Percentiles rank a stretch among this genome's conserved stretches.
Conservation (phyloP, 64 coral and sea anemone species). For the Pocillopora verrucosa region DNA sequence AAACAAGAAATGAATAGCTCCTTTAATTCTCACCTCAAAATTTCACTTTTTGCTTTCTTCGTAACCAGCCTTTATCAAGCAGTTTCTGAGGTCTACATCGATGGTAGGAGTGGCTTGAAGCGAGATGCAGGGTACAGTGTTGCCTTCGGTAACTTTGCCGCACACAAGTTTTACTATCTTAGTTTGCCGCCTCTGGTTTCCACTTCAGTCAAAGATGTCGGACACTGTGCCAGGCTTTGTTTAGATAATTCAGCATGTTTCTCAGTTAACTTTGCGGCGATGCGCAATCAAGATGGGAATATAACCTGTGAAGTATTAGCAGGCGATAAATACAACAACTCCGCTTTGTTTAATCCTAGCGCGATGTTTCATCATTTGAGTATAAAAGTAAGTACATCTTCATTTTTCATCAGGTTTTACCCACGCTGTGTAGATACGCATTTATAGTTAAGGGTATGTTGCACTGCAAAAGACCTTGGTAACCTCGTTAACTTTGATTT, state of each 20-base stretch:
- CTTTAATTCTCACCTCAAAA: too few relatives aligned
- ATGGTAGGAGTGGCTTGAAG: not conserved
- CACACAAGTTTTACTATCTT: not conserved
- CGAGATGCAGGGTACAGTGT: not conserved
- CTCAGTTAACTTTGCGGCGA: not conserved
- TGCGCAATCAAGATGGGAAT: not conserved
- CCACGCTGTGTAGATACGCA: too few relatives aligned
- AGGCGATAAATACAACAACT: conserved; percentile 26
- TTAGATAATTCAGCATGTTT: conserved; percentile 5
- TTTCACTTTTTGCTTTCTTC: not conserved
- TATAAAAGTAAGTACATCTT: not conserved
- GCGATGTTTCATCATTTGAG: conserved; percentile 7
- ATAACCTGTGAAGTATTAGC: conserved; percentile 14
- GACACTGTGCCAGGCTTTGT: conserved; percentile 1
- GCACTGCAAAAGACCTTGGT: too few relatives aligned
- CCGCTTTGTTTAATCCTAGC: not conserved
- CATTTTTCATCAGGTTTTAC: too few relatives aligned
- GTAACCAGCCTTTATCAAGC: not conserved
- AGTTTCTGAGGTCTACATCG: not conserved
- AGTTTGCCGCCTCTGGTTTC: not conserved
- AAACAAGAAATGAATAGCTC: too few relatives aligned
- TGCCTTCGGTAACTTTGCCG: not conserved
- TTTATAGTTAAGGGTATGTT: too few relatives aligned
- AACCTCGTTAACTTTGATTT: too few relatives aligned
- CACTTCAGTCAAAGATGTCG: not conserved